Percentiles rank a stretch among this genome's conserved stretches.
These are phyloP conservation scores for Nannoperca obscura DNA, from an alignment of 2,797 vertebrate species.

Conservation along the genomic window DNA sequence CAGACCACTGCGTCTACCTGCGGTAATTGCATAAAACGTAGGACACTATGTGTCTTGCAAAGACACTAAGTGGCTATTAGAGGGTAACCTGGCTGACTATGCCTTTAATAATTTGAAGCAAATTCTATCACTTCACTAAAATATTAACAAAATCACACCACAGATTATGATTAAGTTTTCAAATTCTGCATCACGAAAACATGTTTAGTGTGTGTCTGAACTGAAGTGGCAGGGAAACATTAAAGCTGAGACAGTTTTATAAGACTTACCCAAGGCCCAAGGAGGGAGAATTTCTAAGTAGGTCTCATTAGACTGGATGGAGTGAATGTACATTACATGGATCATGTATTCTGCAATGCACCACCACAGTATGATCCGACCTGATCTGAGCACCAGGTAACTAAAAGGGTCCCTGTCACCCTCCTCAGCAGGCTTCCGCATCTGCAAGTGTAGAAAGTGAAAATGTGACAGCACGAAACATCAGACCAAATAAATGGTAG, in stretches of 20 bases:
- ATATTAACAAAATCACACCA: constrained; percentile 17
- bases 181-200: constrained; percentile 34
- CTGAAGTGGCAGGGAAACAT: constrained; percentile 22
- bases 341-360: constrained; percentile 93
- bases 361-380: constrained; percentile 93
- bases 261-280: constrained; percentile 92
- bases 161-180: constrained; percentile 22
- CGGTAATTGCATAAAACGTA: background rate
- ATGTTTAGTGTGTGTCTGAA: constrained; percentile 20
- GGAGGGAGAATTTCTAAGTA: constrained; percentile 90
- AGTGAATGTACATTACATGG: constrained; percentile 95
- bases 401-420: constrained; percentile 61
- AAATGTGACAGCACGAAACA: background rate
- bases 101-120: background rate
- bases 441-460: constrained; percentile 79
- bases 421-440: constrained; percentile 80
- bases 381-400: constrained; percentile 75
- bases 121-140: background rate
- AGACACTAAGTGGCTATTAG: background rate
- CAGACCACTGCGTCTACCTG: background rate
- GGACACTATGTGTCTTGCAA: background rate
- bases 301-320: constrained; percentile 89
- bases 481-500: background rate
- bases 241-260: constrained; percentile 14
- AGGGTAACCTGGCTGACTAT: background rate